Evolutionary conservation across 2,113 vertebrate genomes (phyloP).

Genomic region (Elanus axillaris): DNA sequence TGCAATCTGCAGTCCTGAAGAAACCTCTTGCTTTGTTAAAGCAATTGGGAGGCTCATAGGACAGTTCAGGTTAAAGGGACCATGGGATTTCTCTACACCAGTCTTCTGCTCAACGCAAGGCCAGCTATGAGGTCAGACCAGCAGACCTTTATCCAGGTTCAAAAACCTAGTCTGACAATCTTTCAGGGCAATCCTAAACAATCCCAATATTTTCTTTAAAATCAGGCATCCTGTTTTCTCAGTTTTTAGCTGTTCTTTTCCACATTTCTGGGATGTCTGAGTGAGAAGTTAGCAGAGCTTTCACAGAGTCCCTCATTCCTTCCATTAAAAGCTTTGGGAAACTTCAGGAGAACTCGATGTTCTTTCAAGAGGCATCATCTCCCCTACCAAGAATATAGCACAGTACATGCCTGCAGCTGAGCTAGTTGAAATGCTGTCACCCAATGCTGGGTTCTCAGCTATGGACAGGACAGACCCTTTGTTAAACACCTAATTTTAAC

Average conservation of each 20-base stretch:
- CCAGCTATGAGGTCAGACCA: neutral
- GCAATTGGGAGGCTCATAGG: neutral
- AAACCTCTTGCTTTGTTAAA: neutral
- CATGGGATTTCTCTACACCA: too few relatives aligned
- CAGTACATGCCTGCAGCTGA: neutral
- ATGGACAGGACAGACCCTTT: neutral
- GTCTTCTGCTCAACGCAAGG: neutral
- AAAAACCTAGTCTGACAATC: neutral
- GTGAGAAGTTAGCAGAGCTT: neutral
- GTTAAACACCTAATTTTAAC: neutral
- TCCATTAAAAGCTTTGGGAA: neutral
- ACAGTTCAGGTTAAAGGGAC: neutral
- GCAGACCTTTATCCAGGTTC: neutral
- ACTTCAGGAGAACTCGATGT: neutral
- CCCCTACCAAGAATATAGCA: neutral
- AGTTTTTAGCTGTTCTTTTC: neutral
- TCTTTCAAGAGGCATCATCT: neutral
- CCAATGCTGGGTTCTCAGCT: neutral
- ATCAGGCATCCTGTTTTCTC: neutral
- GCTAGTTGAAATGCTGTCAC: neutral
- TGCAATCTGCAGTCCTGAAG: neutral
- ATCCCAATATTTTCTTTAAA: neutral
- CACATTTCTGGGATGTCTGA: neutral
- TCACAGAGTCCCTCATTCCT: neutral
- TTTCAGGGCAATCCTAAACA: neutral